These are phyloP conservation scores for Caradrina kadenii DNA, from an alignment of 2,888 invertebrate species.

Conservation along the genomic window DNA sequence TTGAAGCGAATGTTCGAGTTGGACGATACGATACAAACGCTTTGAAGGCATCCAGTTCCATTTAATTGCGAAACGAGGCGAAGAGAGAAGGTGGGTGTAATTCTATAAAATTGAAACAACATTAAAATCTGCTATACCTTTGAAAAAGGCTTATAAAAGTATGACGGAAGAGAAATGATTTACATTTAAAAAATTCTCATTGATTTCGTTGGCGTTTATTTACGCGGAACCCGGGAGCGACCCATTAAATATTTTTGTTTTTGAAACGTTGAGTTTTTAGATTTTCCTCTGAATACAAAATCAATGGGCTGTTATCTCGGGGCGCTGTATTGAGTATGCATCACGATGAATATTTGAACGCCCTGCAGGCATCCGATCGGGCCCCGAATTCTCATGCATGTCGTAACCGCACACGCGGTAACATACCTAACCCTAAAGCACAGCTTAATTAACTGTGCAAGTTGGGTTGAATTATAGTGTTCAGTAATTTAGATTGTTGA, in stretches of 20 bases:
- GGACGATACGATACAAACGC: slow-evolving; percentile 48
- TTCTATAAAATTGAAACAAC: slow-evolving; percentile 51
- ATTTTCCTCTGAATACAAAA: slow-evolving; percentile 13
- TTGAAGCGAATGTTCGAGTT: slow-evolving; percentile 41
- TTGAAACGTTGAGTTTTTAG: slow-evolving; percentile 22
- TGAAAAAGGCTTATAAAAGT: slow-evolving; percentile 54
- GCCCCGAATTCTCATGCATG: neutral
- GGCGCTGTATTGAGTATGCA: neutral
- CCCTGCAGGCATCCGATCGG: neutral
- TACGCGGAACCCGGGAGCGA: slow-evolving; percentile 16
- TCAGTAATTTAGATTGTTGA: neutral
- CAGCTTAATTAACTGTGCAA: neutral
- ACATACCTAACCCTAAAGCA: neutral
- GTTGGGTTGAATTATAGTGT: neutral
- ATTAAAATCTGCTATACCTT: slow-evolving; percentile 44
- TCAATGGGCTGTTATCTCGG: neutral
- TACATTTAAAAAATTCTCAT: slow-evolving; percentile 44
- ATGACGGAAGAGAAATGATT: slow-evolving; percentile 48
- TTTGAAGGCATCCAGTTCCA: slow-evolving; percentile 49
- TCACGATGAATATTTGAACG: slow-evolving; percentile 7
- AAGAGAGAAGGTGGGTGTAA: slow-evolving; percentile 42
- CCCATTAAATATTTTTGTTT: slow-evolving; percentile 33
- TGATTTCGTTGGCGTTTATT: slow-evolving; percentile 47
- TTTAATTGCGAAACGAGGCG: slow-evolving; percentile 58
- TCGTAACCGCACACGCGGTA: neutral